Evolutionary conservation across 1,140 invertebrate species (phyloP), one percentile per base, ranked within the genome.

Genomic region (Papilio glaucus): DNA sequence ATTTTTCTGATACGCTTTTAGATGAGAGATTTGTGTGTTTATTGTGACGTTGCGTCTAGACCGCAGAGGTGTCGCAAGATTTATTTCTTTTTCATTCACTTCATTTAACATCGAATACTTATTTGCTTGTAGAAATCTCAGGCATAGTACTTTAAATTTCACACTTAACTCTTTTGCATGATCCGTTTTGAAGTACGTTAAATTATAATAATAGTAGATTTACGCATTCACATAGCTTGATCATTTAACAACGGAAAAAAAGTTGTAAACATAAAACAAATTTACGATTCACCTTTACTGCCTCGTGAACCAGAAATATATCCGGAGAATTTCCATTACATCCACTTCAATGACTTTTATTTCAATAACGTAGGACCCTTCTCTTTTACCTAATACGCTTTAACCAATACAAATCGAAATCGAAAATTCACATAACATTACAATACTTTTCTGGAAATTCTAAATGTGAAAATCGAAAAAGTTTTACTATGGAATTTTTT

Each of bases 261-360:
- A 57, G 49, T 26, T 57, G 49, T 57, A 26, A 57, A 13, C 49
- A 57, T 57, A 57, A 57, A 57, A 57, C 49, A 26, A 57, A 57
- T 57, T 57, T 57, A 57, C 49, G 49, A 21, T 57, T 57, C 49
- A 57, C 49, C 49, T 57, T 57, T 57, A 57, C 24, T 57, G 49
- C 49, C 18, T 26, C 49, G 49, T 57, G 49, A 57, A 57, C 49
- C 49, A 57, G 24, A 57, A 57, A 57, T 57, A 57, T 57, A 57
- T 57, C 21, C 49, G 49, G 49, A 24, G 49, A 57, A 57, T 57
- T 24, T 57, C 49, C 49, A 57, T 57, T 57, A 13, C 49, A 26
- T 57, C 49, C 21, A 57, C 49, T 57, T 24, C 49, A 57, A 57
- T 57, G 49, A 57, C 49, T 57, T 57, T 57, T 57, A 57, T 57